Evolutionary conservation across 2,888 invertebrate genomes (phyloP).

Genomic region (Myathropa florea): DNA sequence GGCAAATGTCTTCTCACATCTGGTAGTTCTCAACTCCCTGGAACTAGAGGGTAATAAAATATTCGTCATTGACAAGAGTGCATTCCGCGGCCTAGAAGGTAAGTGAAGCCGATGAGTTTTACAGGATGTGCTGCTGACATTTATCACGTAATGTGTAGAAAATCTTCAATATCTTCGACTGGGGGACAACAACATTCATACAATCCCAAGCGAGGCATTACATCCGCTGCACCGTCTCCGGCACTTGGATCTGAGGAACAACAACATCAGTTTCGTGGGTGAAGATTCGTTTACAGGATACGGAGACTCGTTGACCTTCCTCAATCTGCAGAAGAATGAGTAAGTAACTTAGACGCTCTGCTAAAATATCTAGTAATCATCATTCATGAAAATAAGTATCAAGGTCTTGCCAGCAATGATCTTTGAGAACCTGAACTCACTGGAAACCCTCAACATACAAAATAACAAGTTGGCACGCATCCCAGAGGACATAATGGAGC

Average conservation of each 20-base stretch:
- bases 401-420: constrained; percentile 90
- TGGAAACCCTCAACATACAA: constrained; percentile 93
- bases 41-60: constrained; percentile 94
- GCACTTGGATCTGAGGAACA: constrained; percentile 92
- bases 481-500: constrained; percentile 93
- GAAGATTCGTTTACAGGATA: constrained; percentile 94
- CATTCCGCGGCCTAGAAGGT: constrained; percentile 94
- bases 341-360: constrained; percentile 81
- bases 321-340: constrained; percentile 95
- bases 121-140: background rate
- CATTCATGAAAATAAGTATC: constrained; percentile 84
- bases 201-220: constrained; percentile 92
- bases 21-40: constrained; percentile 90
- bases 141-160: constrained; percentile 82
- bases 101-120: constrained; percentile 73
- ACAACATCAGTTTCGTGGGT: constrained; percentile 90
- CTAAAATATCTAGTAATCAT: background rate
- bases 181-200: constrained; percentile 93
- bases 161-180: constrained; percentile 93
- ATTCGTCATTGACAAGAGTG: constrained; percentile 89
- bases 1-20: constrained; percentile 90
- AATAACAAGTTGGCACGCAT: constrained; percentile 93
- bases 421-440: constrained; percentile 93
- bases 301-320: constrained; percentile 95
- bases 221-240: constrained; percentile 91